Base-by-base conservation (phyloP, 2,113 vertebrate species). In the Collichthys lucidus region DNA sequence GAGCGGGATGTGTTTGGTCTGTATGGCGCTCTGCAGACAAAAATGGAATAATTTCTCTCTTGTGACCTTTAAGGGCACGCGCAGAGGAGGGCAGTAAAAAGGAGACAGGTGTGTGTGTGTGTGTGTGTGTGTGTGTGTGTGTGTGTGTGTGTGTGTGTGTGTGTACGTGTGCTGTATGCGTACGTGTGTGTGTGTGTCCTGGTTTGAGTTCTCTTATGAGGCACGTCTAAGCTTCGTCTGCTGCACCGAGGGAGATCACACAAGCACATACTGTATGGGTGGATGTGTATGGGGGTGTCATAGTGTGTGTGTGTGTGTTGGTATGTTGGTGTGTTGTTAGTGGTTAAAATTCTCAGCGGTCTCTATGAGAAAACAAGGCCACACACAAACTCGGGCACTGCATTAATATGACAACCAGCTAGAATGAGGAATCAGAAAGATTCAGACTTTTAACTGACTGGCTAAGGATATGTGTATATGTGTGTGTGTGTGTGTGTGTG, bases 181-280 rank as follows among this genome's bases (percentile, higher is more conserved):
- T 82, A 26, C 26, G 26, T 77, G 35, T 80, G 74, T 77, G 64
- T 59, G 50, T 68, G 22, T 80, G 82, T 86, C 68, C 73, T 61
- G 49, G 77, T 83, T 83, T 68, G 69, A 86, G 80, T 86, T 85
- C 60, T 88, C 94, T 91, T 87, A 94, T 96, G 94, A 97, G 96
- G 96, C 96, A 97, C 96, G 77, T 96, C 86, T 94, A 92, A 91
- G 87, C 90, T 91, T 88, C 44, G 69, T 94, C 89, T 88, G 92
- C 86, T 88, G 88, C 92, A 94, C 89, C 86, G 90, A 77, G 79
- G 79, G 83, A 82, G 77, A 88, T 85, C 82, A 83, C 77, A 77
- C 83, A 85, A 86, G 83, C 86, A 82, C 82, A 75, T 75, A n/a
- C n/a, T n/a, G n/a, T n/a, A 72, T 56, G 77, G 82, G 26, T 69